Evolutionary conservation across 1,140 invertebrate genomes (phyloP).

Genomic region (Notospermus geniculatus): DNA sequence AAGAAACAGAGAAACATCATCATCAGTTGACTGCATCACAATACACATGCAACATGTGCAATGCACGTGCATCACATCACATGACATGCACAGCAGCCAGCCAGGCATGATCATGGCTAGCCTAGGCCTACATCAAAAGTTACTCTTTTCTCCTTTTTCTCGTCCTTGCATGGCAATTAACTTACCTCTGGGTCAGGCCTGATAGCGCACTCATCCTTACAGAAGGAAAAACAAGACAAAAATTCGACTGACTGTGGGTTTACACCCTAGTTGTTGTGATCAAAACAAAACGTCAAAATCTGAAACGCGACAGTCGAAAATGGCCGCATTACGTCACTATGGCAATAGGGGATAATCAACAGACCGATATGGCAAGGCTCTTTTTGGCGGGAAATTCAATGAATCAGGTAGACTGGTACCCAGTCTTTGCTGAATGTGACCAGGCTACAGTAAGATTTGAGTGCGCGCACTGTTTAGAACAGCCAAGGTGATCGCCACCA

Average conservation of each 20-base stretch:
- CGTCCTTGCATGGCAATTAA: background rate
- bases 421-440: no score
- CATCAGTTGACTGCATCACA: background rate
- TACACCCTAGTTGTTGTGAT: background rate
- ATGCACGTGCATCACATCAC: background rate
- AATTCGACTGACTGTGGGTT: background rate
- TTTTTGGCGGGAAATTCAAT: no score
- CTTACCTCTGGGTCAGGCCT: conserved; percentile 5
- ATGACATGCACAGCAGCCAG: background rate
- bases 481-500: no score
- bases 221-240: background rate
- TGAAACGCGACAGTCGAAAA: background rate
- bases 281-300: background rate
- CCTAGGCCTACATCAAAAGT: background rate
- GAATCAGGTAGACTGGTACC: no score
- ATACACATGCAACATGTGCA: background rate
- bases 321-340: conserved; percentile 8
- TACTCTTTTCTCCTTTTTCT: background rate
- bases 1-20: background rate
- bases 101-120: background rate
- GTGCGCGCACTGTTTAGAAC: no score
- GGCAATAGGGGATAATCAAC: background rate
- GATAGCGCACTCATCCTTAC: conserved; percentile 2
- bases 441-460: no score
- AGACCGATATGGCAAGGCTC: no score